Evolutionary conservation across 2,888 invertebrate genomes (phyloP), one percentile per base, ranked within the genome.

Genomic region (Ecdyonurus torrentis): DNA sequence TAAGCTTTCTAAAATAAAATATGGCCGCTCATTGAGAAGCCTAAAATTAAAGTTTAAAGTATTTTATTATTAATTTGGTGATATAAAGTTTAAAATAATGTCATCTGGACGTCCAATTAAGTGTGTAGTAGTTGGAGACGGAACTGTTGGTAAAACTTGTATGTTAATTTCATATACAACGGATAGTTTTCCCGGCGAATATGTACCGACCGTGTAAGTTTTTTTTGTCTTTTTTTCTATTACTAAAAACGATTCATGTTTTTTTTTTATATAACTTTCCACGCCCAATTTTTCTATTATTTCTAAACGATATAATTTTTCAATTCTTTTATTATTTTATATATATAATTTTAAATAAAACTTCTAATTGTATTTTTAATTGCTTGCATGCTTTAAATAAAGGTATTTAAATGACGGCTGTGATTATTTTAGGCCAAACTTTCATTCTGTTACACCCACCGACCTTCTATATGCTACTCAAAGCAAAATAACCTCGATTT

Each of bases 101-200:
- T 94, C 94, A 82, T 91, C 87, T 75, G 91, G 91, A 75, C 85
- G 91, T 76, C 91, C 91, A 69, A 91, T 91, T 74, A 92, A 92
- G 76, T 91, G 91, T 80, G 91, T 91, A 70, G 91, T 91, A 64
- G 91, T 93, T 68, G 92, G 91, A 68, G 93, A 93, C 78, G 93
- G 92, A 70, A 91, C 92, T 61, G 93, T 93, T 67, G 93, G 93
- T 71, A 93, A 93, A 80, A 93, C 93, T 63, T 93, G 92, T 77
- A 89, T 93, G 87, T 79, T 93, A 74, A 92, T 93, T 78, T 90
- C 92, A 52, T 93, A 93, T 75, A 91, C 92, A 55, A 91, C 91
- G 68, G 90, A 92, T 72, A 89, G 89, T 79, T 93, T 93, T 81
- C 93, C 92, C 63, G 91, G 90, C 67, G 92, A 92, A 86, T 93